Conservation (phyloP, 1,140 invertebrate genomes). For the Formica exsecta region DNA sequence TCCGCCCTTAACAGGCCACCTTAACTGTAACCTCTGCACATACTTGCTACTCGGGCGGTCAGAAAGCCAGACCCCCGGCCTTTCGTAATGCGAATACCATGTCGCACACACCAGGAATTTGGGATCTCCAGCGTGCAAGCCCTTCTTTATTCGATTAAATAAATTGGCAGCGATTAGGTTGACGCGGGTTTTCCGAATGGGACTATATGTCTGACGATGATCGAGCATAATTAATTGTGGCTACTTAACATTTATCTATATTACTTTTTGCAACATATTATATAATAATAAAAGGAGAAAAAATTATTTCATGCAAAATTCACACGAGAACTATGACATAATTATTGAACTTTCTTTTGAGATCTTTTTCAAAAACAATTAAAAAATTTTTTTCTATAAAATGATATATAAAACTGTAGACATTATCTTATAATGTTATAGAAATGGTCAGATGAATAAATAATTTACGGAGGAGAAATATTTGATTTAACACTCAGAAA, state of each 20-base stretch:
- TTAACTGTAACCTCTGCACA: constrained; percentile 68
- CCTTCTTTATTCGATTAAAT: constrained; percentile 81
- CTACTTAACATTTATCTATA: constrained; percentile 42
- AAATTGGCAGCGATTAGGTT: constrained; percentile 80
- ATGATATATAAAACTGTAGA: not conserved
- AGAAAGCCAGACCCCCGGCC: constrained; percentile 47
- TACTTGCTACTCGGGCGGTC: constrained; percentile 63
- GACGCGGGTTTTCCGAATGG: constrained; percentile 61
- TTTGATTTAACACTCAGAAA: not conserved
- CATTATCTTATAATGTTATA: not conserved
- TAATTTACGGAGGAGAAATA: not conserved
- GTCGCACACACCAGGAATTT: constrained; percentile 75
- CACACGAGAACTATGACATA: not conserved
- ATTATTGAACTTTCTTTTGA: not conserved
- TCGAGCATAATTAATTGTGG: constrained; percentile 67
- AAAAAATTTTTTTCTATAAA: not conserved
- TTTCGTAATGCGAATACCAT: constrained; percentile 82
- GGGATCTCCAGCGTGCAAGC: constrained; percentile 58
- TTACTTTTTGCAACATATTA: constrained; percentile 18
- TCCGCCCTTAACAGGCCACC: constrained; percentile 66
- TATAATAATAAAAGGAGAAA: not conserved
- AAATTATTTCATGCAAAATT: constrained; percentile 4
- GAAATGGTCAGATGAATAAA: not conserved
- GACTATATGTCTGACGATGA: constrained; percentile 61
- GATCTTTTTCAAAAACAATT: not conserved